Evolutionary conservation across 2,888 invertebrate species (phyloP), one percentile per base, ranked within the genome.

Genomic region (Papilio elwesi): DNA sequence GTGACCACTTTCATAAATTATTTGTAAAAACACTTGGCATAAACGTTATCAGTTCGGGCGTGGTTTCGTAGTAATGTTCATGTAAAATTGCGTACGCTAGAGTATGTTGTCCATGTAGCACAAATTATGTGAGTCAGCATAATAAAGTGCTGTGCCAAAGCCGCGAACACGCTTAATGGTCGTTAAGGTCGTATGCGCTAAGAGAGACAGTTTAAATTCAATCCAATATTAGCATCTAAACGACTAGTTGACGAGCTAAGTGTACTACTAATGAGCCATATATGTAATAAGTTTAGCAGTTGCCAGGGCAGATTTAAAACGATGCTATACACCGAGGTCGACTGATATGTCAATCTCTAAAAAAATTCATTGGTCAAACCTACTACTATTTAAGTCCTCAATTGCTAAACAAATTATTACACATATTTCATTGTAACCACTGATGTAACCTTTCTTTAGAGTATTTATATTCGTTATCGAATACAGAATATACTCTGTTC

Each of bases 141-240:
- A 68, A 70, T 70, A 49, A 55, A 55, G 26, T 36, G 52, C 52
- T 70, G 48, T 26, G 55, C 55, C 51, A 6, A 38, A 38, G 48
- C 63, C 47, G 48, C 49, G 53, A 49, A 64, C 38, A 65, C 55
- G 57, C 70, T 70, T 70, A 70, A 65, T 70, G 49, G 16, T 64
- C 68, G 68, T 68, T 70, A 64, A 49, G 65, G 55, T 57, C 70
- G 53, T 59, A 38, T 57, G 51, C 66, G 66, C 59, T 66, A 59
- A 71, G 71, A 71, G 71, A 51, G 68, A 70, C 53, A 64, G 55
- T 65, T 64, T 49, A 70, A 70, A 70, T 64, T 65, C 70, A 70
- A 65, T 65, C 49, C 70, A 70, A 65, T 65, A 70, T 70, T 70
- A 65, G 70, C 70, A 49, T 70, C 53, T 65, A 57, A 49, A 70